Conservation (phyloP, 2,797 vertebrate genomes). For the Adrianichthys oophorus region DNA sequence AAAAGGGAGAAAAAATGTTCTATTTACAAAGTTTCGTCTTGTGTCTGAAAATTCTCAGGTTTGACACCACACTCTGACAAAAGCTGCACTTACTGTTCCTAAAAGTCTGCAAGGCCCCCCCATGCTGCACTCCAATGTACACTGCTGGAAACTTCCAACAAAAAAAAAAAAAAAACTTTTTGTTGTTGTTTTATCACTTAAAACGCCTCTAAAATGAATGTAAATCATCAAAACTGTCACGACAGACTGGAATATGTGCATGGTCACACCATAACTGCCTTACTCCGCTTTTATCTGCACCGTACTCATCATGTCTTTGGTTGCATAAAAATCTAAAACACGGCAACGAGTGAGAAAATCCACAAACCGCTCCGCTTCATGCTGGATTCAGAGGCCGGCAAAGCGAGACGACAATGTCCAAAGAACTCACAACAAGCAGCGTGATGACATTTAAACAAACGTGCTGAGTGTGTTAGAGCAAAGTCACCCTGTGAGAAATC, state of each 20-base stretch:
- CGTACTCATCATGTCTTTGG: conserved; percentile 71
- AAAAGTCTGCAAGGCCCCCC: conserved; percentile 11
- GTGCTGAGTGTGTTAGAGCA: conserved; percentile 48
- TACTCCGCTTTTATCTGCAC: conserved; percentile 14
- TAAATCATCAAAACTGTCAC: background rate
- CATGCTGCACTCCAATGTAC: conserved; percentile 7
- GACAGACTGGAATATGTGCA: conserved; percentile 21
- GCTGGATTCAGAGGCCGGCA: conserved; percentile 36
- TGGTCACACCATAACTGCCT: conserved; percentile 19
- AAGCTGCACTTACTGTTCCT: conserved; percentile 26
- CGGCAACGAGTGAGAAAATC: conserved; percentile 11
- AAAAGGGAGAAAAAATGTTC: conserved; percentile 39
- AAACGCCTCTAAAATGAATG: background rate
- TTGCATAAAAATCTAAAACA: conserved; percentile 58
- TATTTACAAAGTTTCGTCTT: conserved; percentile 69
- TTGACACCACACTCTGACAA: conserved; percentile 12
- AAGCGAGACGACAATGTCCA: conserved; percentile 27
- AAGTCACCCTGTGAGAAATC: conserved; percentile 45
- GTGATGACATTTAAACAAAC: conserved; percentile 34
- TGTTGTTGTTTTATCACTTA: background rate
- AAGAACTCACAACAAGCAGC: conserved; percentile 17
- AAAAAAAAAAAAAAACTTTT: background rate
- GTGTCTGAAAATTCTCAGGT: conserved; percentile 36
- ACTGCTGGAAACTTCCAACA: conserved; percentile 1
- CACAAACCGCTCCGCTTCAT: conserved; percentile 23